These are phyloP conservation scores for Cynoglossus semilaevis DNA, from an alignment of 2,113 vertebrate species.

Conservation along the genomic window DNA sequence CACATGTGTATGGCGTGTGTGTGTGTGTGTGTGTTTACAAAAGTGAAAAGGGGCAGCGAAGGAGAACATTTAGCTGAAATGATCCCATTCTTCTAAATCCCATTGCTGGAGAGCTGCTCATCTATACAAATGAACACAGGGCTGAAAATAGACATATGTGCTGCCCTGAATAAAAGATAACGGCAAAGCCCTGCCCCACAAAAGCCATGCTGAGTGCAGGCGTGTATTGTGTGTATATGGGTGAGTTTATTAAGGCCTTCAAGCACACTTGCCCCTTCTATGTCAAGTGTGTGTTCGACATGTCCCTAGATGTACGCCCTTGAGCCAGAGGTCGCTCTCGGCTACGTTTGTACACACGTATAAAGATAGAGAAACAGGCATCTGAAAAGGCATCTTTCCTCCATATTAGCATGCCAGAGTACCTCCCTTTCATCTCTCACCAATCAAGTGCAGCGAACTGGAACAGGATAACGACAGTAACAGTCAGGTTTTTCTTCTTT, in stretches of 20 bases:
- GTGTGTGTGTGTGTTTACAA: conserved; percentile 12
- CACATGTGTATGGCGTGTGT: background rate
- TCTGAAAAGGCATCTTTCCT: conserved; percentile 43
- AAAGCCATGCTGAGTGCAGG: conserved; percentile 40
- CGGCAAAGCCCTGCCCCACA: conserved; percentile 17
- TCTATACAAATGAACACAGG: conserved; percentile 38
- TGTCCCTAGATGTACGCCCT: conserved; percentile 11
- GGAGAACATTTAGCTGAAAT: conserved; percentile 38
- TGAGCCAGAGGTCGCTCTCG: conserved; percentile 21
- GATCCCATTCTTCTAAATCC: conserved; percentile 44
- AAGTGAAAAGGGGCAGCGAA: conserved; percentile 26
- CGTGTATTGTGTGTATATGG: background rate
- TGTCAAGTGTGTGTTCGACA: conserved; percentile 14
- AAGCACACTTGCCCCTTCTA: conserved; percentile 24
- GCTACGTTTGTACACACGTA: conserved; percentile 6
- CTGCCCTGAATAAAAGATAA: conserved; percentile 60
- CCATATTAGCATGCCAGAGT: conserved; percentile 42
- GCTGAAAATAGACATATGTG: conserved; percentile 58
- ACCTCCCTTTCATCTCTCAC: conserved; percentile 50
- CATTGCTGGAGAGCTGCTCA: conserved; percentile 50
- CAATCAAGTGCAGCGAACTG: conserved; percentile 26
- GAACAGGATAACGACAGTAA: conserved; percentile 25
- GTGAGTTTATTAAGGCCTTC: background rate
- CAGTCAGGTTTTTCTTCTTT: background rate
- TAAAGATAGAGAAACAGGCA: conserved; percentile 43